A percentile compares a stretch with the other conserved stretches of the same genome.
Evolutionary conservation across 2,113 vertebrate genomes (phyloP).

Genomic region (Zeus faber): DNA sequence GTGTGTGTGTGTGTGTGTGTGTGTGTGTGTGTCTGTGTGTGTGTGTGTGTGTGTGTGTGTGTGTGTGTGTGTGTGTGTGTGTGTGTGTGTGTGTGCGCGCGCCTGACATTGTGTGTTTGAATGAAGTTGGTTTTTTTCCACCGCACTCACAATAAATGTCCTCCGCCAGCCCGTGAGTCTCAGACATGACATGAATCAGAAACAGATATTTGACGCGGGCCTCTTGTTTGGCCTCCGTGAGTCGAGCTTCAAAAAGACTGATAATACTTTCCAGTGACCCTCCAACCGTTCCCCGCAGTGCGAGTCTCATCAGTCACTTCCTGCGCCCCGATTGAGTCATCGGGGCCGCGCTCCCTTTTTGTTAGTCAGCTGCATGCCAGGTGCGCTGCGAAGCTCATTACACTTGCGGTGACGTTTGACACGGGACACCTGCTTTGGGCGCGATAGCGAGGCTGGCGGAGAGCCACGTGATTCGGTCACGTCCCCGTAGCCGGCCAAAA

Average conservation of each 20-base stretch:
- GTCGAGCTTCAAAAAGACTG: slow-evolving; percentile 36
- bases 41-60: not conserved
- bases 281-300: slow-evolving; percentile 39
- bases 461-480: too few relatives aligned
- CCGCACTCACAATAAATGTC: not conserved
- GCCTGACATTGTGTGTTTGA: not conserved
- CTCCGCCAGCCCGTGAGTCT: slow-evolving; percentile 20
- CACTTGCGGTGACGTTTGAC: slow-evolving; percentile 47
- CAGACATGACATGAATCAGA: slow-evolving; percentile 38
- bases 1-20: not conserved
- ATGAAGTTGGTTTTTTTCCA: not conserved
- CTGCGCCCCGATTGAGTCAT: slow-evolving; percentile 62
- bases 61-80: not conserved
- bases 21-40: not conserved
- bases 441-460: slow-evolving; percentile 19
- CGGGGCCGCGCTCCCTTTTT: slow-evolving; percentile 20
- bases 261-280: slow-evolving; percentile 58
- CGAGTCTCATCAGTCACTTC: slow-evolving; percentile 65
- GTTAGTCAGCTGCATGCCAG: slow-evolving; percentile 64
- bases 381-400: slow-evolving; percentile 45
- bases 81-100: not conserved
- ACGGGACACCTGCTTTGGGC: slow-evolving; percentile 48
- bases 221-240: slow-evolving; percentile 27
- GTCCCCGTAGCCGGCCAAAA: too few relatives aligned
- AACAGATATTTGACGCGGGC: slow-evolving; percentile 24